Base-by-base conservation (phyloP, 2,113 vertebrate genomes). In the Raphicerus campestris region DNA sequence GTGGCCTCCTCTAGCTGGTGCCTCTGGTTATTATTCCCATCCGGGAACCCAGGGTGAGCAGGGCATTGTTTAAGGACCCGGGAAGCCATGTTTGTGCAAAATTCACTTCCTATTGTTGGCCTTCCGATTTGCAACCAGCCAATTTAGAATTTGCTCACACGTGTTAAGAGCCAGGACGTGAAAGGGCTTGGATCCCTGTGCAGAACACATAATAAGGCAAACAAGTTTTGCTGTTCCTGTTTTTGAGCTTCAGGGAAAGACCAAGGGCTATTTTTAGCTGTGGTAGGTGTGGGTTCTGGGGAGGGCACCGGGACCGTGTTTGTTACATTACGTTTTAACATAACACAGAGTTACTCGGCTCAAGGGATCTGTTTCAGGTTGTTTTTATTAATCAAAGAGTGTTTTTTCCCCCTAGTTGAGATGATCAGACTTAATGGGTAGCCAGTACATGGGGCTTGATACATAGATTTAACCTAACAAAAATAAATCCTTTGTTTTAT, bases 191-290 rank as follows among this genome's bases (percentile, higher is more conserved):
- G 58, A 86, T 92, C 80, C 30, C 75, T 47, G 55, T 75, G 88
- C 56, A 78, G 55, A 70, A n/a, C 66, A 61, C 63, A 49, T 13
- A 81, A 49, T 11, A 60, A 94, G 86, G 96, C 90, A 90, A 93
- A 97, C 95, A 95, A 91, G 90, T 75, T n/a, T 28, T 83, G 83
- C 80, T 92, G 93, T 93, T 97, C 94, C 95, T 98, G 97, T 97
- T 97, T 97, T 94, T 66, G 17, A 97, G 51, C 66, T 10, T 28
- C 51, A 77, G 51, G 95, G 94, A 93, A 91, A 87, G 92, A 78
- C 84, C 2, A 1, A 20, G 45, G 26, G 53, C 85, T 98, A 97
- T 97, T 97, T 98, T 98, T 98, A 97, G 94, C 80, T 86, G 35
- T 11, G 53, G 91, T 93, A 84, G 91, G 51, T 95, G 96, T 87